phyloP scores from a whole-genome alignment of 1,140 invertebrate species.

The Pogonomyrmex californicus region DNA sequence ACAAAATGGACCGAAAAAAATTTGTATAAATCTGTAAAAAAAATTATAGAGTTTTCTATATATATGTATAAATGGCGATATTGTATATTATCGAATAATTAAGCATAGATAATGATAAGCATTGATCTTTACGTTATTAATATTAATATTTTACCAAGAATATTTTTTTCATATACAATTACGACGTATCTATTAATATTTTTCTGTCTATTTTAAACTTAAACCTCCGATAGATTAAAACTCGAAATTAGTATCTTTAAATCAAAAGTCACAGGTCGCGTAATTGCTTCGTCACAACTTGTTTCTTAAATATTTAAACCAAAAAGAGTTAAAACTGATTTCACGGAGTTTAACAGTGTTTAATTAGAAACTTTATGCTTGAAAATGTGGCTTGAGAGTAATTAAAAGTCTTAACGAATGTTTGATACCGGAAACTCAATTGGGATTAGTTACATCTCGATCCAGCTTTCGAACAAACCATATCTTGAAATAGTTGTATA shows the following conservation, averaged over 20 bases:
- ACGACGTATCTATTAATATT: no score
- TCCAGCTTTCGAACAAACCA: conserved; percentile 10
- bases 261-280: conserved; percentile 2
- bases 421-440: conserved; percentile 21
- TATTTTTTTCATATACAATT: background rate
- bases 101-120: background rate
- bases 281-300: conserved; percentile 49
- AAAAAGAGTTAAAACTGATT: conserved; percentile 55
- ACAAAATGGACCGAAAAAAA: background rate
- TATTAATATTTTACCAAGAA: background rate
- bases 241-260: conserved; percentile 11
- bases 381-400: conserved; percentile 21
- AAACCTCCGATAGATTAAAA: conserved; percentile 31
- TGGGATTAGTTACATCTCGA: conserved; percentile 46
- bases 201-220: background rate
- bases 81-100: background rate
- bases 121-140: background rate
- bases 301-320: conserved; percentile 46
- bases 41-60: background rate
- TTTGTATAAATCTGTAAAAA: conserved; percentile 3
- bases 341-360: conserved; percentile 45
- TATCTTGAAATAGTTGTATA: conserved; percentile 9
- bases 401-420: conserved; percentile 60
- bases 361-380: conserved; percentile 58
- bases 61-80: background rate